phyloP scores from a whole-genome alignment of 1,140 invertebrate genomes.

The Camponotus pennsylvanicus region DNA sequence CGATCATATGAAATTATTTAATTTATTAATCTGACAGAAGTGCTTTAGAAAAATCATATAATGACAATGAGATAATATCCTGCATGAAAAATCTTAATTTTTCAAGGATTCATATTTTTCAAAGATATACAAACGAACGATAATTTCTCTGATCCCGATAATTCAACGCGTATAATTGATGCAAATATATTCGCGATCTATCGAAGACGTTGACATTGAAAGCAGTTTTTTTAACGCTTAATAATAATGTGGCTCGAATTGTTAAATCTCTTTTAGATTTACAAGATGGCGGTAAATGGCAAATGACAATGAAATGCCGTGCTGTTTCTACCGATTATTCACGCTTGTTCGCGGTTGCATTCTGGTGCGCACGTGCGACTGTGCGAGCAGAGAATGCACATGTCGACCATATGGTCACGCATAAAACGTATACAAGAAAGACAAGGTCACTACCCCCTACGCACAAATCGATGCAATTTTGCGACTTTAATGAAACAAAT shows the following conservation, averaged over 20 bases:
- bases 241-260: neutral
- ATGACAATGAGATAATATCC: neutral
- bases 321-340: constrained; percentile 51
- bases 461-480: constrained; percentile 41
- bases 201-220: neutral
- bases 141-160: neutral
- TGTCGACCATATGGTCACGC: constrained; percentile 67
- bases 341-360: constrained; percentile 36
- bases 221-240: neutral
- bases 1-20: too few relatives aligned
- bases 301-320: constrained; percentile 30
- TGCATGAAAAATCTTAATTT: neutral
- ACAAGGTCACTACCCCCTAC: constrained; percentile 45
- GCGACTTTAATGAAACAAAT: neutral
- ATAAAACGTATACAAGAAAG: constrained; percentile 53
- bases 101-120: neutral
- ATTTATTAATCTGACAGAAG: too few relatives aligned
- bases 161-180: neutral
- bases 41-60: too few relatives aligned
- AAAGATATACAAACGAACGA: neutral
- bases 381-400: constrained; percentile 58
- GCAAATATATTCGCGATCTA: neutral
- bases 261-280: neutral
- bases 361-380: constrained; percentile 59
- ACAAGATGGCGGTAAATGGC: neutral